Percentiles rank a stretch among this genome's conserved stretches.
Conservation (phyloP, 2,888 invertebrate species). For the Cephalotes varians region DNA sequence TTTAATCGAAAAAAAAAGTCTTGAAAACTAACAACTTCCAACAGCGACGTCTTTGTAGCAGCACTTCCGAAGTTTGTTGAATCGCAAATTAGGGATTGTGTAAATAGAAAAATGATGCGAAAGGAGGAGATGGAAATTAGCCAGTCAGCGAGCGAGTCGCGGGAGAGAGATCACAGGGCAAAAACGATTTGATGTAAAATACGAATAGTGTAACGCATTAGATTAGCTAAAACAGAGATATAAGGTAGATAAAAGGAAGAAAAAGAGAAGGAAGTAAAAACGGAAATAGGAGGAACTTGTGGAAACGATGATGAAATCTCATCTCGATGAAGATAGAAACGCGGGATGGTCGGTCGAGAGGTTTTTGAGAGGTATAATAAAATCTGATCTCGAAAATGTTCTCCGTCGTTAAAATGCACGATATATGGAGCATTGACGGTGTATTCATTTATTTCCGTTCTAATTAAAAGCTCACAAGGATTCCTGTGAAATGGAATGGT, state of each 20-base stretch:
- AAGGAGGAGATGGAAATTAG: conserved; percentile 19
- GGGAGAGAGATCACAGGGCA: conserved; percentile 68
- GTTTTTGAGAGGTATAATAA: conserved; percentile 50
- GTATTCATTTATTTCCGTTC: conserved; percentile 7
- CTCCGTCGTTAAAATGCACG: not conserved
- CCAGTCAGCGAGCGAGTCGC: conserved; percentile 29
- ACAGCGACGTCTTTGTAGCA: not conserved
- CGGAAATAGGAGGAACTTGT: not conserved
- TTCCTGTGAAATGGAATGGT: not conserved
- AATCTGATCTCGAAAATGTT: conserved; percentile 21
- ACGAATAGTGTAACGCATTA: conserved; percentile 72
- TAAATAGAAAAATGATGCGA: conserved; percentile 18
- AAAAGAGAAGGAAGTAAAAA: conserved; percentile 23
- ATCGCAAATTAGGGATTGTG: conserved; percentile 7
- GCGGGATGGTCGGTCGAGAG: conserved; percentile 55
- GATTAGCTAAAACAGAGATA: conserved; percentile 74
- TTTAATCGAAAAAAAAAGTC: not conserved
- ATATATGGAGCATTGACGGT: not conserved
- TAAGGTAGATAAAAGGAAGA: conserved; percentile 66
- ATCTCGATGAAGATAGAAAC: conserved; percentile 51
- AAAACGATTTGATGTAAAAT: conserved; percentile 74
- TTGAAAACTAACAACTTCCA: not conserved
- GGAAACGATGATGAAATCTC: conserved; percentile 48
- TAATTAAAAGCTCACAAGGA: conserved; percentile 21
- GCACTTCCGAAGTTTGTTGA: not conserved